phyloP scores from a whole-genome alignment of 2,797 vertebrate species.

The Gallinago nigripennis region DNA sequence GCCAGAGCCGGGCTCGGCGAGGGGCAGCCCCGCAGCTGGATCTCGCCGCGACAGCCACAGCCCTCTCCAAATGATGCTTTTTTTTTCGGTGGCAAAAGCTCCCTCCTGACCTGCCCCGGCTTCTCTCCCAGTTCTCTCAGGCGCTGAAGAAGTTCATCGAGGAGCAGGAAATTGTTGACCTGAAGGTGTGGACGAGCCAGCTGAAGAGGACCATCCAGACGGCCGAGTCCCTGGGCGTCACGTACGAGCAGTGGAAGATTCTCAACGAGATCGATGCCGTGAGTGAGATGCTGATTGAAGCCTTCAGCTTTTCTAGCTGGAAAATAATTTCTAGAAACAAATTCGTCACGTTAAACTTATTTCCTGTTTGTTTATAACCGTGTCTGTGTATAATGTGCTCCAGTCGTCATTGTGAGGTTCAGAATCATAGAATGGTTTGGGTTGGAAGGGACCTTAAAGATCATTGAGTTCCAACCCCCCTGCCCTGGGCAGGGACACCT shows the following conservation, averaged over 20 bases:
- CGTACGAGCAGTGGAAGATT: conserved; percentile 98
- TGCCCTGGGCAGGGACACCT: too few species aligned
- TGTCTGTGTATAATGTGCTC: accelerated
- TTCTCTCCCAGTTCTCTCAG: conserved; percentile 82
- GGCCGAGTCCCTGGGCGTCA: conserved; percentile 88
- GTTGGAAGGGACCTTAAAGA: too few species aligned
- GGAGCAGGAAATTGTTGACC: conserved; percentile 88
- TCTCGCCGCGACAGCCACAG: not conserved
- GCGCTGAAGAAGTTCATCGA: conserved; percentile 87
- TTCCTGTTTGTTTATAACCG: accelerated
- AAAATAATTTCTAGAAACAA: not conserved
- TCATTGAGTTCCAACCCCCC: too few species aligned
- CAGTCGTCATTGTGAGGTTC: accelerated
- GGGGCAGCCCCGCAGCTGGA: not conserved
- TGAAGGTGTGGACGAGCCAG: conserved; percentile 98
- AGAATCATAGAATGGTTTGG: too few species aligned
- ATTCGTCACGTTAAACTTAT: accelerated
- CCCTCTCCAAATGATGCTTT: not conserved
- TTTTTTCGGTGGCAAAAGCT: too few species aligned
- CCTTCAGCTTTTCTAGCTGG: not conserved
- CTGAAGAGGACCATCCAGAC: conserved; percentile 97
- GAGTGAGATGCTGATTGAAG: conserved; percentile 65
- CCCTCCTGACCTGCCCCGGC: not conserved
- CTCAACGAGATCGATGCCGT: conserved; percentile 97
- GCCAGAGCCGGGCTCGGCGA: not conserved